Evolutionary conservation across 2,797 vertebrate genomes (phyloP).

Genomic region (Iguana delicatissima): DNA sequence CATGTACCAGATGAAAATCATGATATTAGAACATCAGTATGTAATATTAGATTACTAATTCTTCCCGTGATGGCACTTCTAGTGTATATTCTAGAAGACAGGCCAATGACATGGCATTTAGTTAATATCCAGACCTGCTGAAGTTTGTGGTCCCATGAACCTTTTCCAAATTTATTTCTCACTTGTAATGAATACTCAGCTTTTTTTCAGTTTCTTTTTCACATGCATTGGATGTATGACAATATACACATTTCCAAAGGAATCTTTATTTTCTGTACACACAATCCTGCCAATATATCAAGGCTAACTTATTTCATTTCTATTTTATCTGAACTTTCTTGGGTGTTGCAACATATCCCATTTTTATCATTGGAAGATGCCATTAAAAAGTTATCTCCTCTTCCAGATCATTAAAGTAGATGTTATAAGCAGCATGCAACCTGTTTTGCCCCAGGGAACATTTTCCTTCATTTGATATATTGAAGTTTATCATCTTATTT

Average conservation of each 20-base stretch:
- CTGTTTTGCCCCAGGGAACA: slow-evolving; percentile 9
- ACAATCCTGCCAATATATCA: neutral
- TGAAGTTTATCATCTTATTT: slow-evolving; percentile 24
- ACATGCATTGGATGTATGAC: neutral
- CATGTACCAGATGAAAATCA: neutral
- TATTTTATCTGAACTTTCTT: neutral
- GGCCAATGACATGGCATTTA: neutral
- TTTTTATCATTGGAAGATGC: slow-evolving; percentile 22
- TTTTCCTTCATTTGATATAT: slow-evolving; percentile 28
- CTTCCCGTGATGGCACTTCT: neutral
- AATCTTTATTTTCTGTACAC: neutral
- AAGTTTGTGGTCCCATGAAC: neutral
- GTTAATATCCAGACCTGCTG: neutral
- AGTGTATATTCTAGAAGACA: neutral
- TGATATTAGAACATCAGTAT: neutral
- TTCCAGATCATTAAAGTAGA: slow-evolving; percentile 22
- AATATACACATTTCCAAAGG: neutral
- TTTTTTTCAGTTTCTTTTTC: neutral
- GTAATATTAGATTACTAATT: neutral
- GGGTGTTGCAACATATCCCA: neutral
- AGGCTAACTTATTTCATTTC: slow-evolving; percentile 9
- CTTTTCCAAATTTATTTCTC: neutral
- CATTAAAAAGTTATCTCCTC: slow-evolving; percentile 33
- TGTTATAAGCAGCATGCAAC: slow-evolving; percentile 20
- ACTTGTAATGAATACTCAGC: neutral